Evolutionary conservation across 2,888 invertebrate species (phyloP).

Genomic region (Abrostola triplasia): DNA sequence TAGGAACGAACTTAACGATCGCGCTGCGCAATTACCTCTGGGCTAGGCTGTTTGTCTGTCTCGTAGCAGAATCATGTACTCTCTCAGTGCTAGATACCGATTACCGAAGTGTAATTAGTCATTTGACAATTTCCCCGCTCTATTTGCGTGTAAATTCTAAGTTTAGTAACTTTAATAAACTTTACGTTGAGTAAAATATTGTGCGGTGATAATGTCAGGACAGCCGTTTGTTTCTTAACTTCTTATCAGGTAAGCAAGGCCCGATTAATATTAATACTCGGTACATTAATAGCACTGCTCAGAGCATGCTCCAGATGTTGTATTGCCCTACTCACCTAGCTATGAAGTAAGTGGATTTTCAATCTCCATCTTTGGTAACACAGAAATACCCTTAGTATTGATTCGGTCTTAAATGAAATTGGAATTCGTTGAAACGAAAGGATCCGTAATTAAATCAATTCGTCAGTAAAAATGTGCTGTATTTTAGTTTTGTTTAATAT

Average conservation of each 20-base stretch:
- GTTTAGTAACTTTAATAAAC: background rate
- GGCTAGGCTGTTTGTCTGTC: constrained; percentile 51
- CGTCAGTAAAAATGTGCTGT: no score
- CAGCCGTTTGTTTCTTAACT: background rate
- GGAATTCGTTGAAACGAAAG: background rate
- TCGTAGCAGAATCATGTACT: constrained; percentile 22
- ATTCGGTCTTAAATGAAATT: background rate
- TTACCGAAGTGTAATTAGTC: constrained; percentile 28
- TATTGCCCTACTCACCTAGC: background rate
- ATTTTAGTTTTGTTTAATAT: no score
- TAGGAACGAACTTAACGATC: constrained; percentile 58
- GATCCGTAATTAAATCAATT: background rate
- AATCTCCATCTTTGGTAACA: background rate
- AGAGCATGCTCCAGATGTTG: constrained; percentile 2
- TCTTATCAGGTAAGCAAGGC: background rate
- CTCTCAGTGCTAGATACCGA: constrained; percentile 30
- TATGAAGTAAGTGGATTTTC: constrained; percentile 1
- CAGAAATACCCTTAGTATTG: background rate
- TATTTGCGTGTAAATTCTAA: constrained; percentile 14
- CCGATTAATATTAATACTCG: constrained; percentile 1
- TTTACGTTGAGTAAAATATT: background rate
- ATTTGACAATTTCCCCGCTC: constrained; percentile 31
- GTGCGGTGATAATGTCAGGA: background rate
- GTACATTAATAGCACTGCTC: constrained; percentile 3
- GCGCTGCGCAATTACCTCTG: constrained; percentile 51